Evolutionary conservation across 2,888 invertebrate genomes (phyloP), one percentile per base, ranked within the genome.

Genomic region (Dasysyrphus albostriatus): DNA sequence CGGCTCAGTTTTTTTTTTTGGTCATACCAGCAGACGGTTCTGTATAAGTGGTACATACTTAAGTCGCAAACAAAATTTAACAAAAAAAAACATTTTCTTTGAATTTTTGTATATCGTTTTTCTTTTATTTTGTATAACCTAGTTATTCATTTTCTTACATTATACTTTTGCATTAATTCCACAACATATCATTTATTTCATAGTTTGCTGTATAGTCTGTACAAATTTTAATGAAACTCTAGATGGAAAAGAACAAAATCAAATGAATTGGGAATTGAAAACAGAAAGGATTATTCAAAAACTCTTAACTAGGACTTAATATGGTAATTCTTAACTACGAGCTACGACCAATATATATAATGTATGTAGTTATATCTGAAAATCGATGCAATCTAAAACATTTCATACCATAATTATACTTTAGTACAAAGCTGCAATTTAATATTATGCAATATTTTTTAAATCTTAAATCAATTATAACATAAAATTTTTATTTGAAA

Each of bases 91-190:
- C 10, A 29, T 42, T 42, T n/a, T 6, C 8, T 2, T 54, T 8
- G 24, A 42, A 58, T 37, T 34, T 75, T 73, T 61, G 59, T 61
- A 54, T 61, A 61, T 39, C 3, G 58, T 44, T 32, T 67, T 67
- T 65, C 5, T 39, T 80, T 80, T 80, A 76, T 73, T 72, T 54
- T 54, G 67, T 79, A 76, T 67, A 84, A 80, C 75, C 69, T 80
- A 84, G 44, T 65, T 76, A 76, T 67, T 84, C 51, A 67, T 51
- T 80, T 70, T 76, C 79, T 80, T 84, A 84, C 51, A 84, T 84
- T 61, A 14, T 80, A 65, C 19, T 72, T 76, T 72, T 69, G 37
- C 39, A 54, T 69, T 19, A 69, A 54, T 69, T 54, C 54, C 54
- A 54, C 14, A 16, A 69, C 69, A 69, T 54, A 54, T 54, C n/a